These are phyloP conservation scores for Nebria brevicollis DNA, from an alignment of 2,888 invertebrate genomes.

Conservation along the genomic window DNA sequence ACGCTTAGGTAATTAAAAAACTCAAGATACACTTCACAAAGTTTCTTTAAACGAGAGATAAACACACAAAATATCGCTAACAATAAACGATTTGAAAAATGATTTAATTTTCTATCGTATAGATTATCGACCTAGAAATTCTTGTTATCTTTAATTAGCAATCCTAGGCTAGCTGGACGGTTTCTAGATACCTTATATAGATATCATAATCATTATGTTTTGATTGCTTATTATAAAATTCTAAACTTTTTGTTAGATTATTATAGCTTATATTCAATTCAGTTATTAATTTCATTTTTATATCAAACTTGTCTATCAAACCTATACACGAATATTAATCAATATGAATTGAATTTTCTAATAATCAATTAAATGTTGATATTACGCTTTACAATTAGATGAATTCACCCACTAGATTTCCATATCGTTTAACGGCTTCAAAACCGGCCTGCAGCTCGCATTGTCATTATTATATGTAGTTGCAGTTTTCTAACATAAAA, in stretches of 20 bases:
- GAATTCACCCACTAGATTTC: no score
- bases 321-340: no score
- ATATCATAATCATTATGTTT: neutral
- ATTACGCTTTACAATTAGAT: no score
- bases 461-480: conserved; percentile 12
- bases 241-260: neutral
- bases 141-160: neutral
- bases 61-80: neutral
- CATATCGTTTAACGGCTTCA: no score
- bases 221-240: neutral
- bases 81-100: neutral
- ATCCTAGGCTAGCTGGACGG: neutral
- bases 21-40: neutral
- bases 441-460: neutral
- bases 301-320: neutral
- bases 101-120: neutral
- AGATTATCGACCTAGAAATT: neutral
- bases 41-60: neutral
- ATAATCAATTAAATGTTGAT: no score
- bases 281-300: neutral
- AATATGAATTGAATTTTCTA: no score
- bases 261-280: neutral
- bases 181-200: neutral
- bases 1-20: neutral
- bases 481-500: neutral